Evolutionary conservation across 2,888 invertebrate genomes (phyloP).

Genomic region (Drosophila anomalipes): DNA sequence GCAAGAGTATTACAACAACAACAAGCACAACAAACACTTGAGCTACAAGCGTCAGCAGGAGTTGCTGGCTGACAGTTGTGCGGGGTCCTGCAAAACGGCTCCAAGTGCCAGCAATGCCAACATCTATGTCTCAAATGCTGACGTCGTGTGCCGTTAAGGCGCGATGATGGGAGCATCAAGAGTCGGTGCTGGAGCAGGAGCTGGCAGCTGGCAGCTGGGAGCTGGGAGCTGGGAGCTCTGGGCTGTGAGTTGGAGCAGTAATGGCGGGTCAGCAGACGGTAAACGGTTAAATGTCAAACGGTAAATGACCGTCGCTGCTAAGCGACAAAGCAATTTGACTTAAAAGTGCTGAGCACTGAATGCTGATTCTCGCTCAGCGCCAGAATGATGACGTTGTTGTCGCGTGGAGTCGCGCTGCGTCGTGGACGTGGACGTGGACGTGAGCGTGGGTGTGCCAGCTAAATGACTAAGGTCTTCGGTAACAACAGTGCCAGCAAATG

Average conservation of each 20-base stretch:
- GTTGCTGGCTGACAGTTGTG: slow-evolving; percentile 32
- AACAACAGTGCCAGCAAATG: slow-evolving; percentile 46
- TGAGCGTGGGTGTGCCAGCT: slow-evolving; percentile 44
- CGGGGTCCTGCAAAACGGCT: neutral
- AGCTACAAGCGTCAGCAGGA: slow-evolving; percentile 30
- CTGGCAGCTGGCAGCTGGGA: neutral
- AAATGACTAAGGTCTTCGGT: slow-evolving; percentile 46
- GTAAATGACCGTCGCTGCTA: slow-evolving; percentile 49
- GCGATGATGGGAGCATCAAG: slow-evolving; percentile 11
- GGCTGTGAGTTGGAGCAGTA: neutral
- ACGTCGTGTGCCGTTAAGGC: slow-evolving; percentile 29
- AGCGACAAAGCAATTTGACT: slow-evolving; percentile 80
- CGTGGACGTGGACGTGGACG: slow-evolving; percentile 18
- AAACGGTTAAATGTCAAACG: slow-evolving; percentile 25
- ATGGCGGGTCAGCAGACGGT: slow-evolving; percentile 53
- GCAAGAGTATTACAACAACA: neutral
- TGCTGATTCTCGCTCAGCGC: slow-evolving; percentile 55
- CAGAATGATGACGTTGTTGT: slow-evolving; percentile 37
- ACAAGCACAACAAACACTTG: slow-evolving; percentile 4
- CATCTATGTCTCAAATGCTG: slow-evolving; percentile 39
- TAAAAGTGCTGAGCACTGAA: slow-evolving; percentile 80
- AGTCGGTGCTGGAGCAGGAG: neutral
- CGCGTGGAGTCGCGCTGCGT: slow-evolving; percentile 15
- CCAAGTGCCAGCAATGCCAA: slow-evolving; percentile 3
- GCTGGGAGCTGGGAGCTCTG: neutral